These are phyloP conservation scores for Sinotaia quadrata DNA, from an alignment of 2,888 invertebrate species.

Conservation along the genomic window DNA sequence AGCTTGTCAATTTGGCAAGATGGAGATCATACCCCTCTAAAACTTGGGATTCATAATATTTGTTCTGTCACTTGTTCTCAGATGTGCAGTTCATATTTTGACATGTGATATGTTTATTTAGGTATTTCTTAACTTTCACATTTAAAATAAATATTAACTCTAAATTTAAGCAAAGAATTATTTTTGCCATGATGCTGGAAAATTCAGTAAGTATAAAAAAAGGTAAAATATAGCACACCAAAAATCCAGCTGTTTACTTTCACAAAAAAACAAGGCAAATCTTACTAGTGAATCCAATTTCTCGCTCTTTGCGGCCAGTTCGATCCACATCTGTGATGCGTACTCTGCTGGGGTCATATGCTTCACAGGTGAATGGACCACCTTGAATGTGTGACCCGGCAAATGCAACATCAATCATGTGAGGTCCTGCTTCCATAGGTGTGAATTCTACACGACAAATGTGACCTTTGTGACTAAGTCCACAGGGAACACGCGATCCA, in stretches of 20 bases:
- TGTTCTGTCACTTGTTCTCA: no score
- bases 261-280: no score
- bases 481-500: conserved; percentile 39
- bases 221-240: not conserved
- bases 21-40: no score
- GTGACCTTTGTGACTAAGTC: conserved; percentile 38
- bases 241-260: not conserved
- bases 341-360: conserved; percentile 91
- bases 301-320: conserved; percentile 62
- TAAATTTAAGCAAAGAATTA: no score
- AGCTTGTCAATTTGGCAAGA: no score
- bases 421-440: conserved; percentile 88
- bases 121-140: no score
- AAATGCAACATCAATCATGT: conserved; percentile 93
- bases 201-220: not conserved
- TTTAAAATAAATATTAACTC: no score
- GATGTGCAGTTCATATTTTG: no score
- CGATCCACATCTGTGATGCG: conserved; percentile 75
- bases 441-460: conserved; percentile 77
- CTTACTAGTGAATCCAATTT: conserved; percentile 57
- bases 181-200: not conserved
- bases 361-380: conserved; percentile 94
- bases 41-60: no score
- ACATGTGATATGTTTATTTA: no score
- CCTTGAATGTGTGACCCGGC: conserved; percentile 90